phyloP scores from a whole-genome alignment of 53 echinoderm and acorn worm species.

The Holothuria scabra region DNA sequence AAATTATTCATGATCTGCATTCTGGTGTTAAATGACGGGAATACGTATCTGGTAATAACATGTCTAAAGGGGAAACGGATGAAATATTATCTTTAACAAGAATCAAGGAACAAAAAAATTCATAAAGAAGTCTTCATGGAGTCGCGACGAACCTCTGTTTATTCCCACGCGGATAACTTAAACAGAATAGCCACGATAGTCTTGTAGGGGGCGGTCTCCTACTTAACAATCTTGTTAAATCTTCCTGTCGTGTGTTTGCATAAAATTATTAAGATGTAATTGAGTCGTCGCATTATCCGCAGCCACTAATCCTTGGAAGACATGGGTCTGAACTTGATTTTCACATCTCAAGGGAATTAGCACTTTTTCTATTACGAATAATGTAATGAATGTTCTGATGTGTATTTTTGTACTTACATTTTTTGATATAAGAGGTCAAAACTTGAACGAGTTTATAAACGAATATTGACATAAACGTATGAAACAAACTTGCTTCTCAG shows the following conservation, averaged over 20 bases:
- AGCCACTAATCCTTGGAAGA: neutral
- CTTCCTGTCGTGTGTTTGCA: slow-evolving; percentile 24
- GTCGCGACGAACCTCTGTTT: slow-evolving; percentile 5
- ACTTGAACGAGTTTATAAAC: no score
- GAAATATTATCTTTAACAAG: neutral
- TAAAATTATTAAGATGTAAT: slow-evolving; percentile 20
- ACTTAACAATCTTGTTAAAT: slow-evolving; percentile 1
- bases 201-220: slow-evolving; percentile 21
- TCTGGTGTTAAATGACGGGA: no score
- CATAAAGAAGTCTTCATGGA: neutral
- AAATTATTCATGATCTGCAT: slow-evolving; percentile 7
- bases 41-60: no score
- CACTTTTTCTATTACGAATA: no score
- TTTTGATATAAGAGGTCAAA: no score
- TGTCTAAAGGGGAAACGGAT: no score
- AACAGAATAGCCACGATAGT: neutral
- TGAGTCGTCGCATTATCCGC: neutral
- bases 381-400: no score
- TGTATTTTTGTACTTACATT: no score
- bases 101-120: neutral
- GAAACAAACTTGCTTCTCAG: no score
- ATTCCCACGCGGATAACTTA: slow-evolving; percentile 29
- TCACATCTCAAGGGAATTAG: no score
- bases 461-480: no score
- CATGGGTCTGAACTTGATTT: no score